Percentiles rank a stretch among this genome's conserved stretches.
Evolutionary conservation across 2,797 vertebrate species (phyloP).

Genomic region (Iguana delicatissima): DNA sequence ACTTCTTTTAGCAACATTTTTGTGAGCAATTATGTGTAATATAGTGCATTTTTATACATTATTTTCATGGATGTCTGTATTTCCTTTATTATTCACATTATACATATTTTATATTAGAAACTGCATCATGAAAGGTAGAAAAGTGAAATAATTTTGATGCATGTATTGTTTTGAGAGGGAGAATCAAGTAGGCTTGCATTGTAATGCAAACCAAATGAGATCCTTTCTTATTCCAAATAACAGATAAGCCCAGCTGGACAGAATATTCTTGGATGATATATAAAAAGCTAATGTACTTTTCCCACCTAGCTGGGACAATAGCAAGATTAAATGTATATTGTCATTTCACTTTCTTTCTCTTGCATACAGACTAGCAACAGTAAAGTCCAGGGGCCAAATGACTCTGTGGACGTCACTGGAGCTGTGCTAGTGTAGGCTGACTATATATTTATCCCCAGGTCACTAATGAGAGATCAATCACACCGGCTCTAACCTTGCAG

Average conservation of each 20-base stretch:
- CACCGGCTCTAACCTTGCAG: slow-evolving; percentile 52
- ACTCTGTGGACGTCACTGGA: slow-evolving; percentile 60
- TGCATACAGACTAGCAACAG: not conserved
- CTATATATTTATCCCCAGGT: slow-evolving; percentile 62
- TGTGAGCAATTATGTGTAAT: not conserved
- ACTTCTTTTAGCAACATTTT: not conserved
- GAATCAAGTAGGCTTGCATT: not conserved
- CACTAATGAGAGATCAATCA: slow-evolving; percentile 59
- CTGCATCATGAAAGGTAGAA: not conserved
- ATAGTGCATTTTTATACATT: not conserved
- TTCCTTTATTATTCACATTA: not conserved
- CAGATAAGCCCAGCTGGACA: slow-evolving; percentile 2
- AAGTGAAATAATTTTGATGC: not conserved
- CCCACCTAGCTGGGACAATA: slow-evolving; percentile 23
- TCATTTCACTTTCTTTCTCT: slow-evolving; percentile 13
- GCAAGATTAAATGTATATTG: slow-evolving; percentile 30
- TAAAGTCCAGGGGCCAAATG: slow-evolving; percentile 46
- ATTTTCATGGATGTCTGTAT: not conserved
- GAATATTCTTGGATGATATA: slow-evolving; percentile 32
- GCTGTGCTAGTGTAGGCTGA: slow-evolving; percentile 30
- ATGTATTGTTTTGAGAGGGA: not conserved
- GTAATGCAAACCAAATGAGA: not conserved
- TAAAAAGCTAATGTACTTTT: slow-evolving; percentile 4
- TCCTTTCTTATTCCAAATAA: not conserved
- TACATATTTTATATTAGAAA: not conserved